Evolutionary conservation across 1,140 invertebrate genomes (phyloP), one percentile per base, ranked within the genome.

Genomic region (Panagrolaimus sp.): DNA sequence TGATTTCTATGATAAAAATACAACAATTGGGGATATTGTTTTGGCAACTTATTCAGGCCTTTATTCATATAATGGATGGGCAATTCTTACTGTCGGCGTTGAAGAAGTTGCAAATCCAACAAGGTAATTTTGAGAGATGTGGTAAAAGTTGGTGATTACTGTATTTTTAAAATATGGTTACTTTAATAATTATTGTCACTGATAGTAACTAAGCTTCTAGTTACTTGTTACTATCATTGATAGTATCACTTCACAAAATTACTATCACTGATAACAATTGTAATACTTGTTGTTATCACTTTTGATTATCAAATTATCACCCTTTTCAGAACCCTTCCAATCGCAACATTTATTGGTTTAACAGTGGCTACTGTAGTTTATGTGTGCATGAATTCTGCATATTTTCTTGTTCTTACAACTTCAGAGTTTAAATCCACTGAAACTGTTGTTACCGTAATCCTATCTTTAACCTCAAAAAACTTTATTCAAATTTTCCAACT

Each of bases 21-120:
- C 55, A 32, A 74, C 81, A 21, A 67, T 72, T 21, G 79, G 79
- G n/a, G 71, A 69, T 26, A 44, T 80, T 58, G 79, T 79, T 10
- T 47, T 80, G 0, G 78, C 43, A 4, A 12, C 81, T 24, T 80
- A 78, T 72, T 71, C 73, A 8, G 70, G 74, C 0, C 73, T 80
- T 43, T 78, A 76, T 58, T 80, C 75, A 10, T 71, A 71, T 55
- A 80, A 79, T 70, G 78, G 78, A 12, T 79, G 78, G 78, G 78
- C 80, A 67, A 70, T 78, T 15, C 58, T 79, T 6, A 78, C 79
- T 44, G 72, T 78, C 52, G 77, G 76, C 55, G 68, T 69, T 8
- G 77, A 78, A 32, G 77, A 79, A 63, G 68, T 79, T 48, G 70
- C 73, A 32, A 77, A 79, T 67, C 78, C 78, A 15, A 67, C 69